These are phyloP conservation scores for Tapirus terrestris DNA, from an alignment of 2,113 vertebrate genomes.

Conservation along the genomic window DNA sequence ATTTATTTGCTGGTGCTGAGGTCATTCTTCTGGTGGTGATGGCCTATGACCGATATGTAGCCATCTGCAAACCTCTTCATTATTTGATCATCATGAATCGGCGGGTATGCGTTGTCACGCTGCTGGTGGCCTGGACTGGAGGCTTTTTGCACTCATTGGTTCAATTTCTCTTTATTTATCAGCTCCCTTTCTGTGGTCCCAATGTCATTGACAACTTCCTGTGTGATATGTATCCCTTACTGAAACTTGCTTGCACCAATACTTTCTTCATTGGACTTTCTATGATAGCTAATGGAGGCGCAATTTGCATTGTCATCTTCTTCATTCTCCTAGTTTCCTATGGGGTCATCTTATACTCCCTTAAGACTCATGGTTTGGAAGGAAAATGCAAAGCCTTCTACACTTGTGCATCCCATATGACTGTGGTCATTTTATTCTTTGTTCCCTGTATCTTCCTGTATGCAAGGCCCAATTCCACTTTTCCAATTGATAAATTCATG, in stretches of 20 bases:
- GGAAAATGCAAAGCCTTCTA: constrained; percentile 73
- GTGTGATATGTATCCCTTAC: constrained; percentile 51
- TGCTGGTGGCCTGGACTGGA: constrained; percentile 8
- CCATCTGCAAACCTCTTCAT: constrained; percentile 69
- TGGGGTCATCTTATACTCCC: constrained; percentile 42
- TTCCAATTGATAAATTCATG: constrained; percentile 50
- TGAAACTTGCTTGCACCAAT: neutral
- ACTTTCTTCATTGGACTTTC: constrained; percentile 15
- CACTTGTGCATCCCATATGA: constrained; percentile 68
- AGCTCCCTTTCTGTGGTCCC: constrained; percentile 66
- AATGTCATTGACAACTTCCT: constrained; percentile 31
- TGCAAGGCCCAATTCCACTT: constrained; percentile 17
- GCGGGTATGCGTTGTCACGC: neutral
- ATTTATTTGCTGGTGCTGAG: constrained; percentile 57
- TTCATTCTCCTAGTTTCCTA: constrained; percentile 74
- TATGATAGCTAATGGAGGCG: constrained; percentile 57
- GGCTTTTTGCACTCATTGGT: constrained; percentile 47
- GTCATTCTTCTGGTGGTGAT: constrained; percentile 69
- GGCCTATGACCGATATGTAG: constrained; percentile 62
- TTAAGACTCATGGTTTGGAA: constrained; percentile 36
- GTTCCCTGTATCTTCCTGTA: constrained; percentile 71
- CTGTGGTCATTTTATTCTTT: constrained; percentile 70
- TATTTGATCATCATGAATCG: constrained; percentile 65
- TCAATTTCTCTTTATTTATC: constrained; percentile 48
- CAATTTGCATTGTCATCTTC: constrained; percentile 55